phyloP scores from a whole-genome alignment of 2,113 vertebrate genomes.

The Corvus cornix region DNA sequence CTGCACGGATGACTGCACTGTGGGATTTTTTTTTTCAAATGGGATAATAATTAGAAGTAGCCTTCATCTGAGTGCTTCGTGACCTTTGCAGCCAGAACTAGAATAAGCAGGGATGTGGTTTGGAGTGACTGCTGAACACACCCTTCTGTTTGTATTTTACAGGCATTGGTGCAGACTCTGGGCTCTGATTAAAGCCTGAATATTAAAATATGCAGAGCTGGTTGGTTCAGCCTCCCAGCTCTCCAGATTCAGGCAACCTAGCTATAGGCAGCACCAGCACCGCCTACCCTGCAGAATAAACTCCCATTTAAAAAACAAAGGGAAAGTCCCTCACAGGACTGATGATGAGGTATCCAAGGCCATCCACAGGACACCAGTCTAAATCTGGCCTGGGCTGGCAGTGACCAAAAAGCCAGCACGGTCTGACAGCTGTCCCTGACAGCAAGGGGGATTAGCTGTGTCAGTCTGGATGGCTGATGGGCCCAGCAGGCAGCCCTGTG shows the following conservation, averaged over 20 bases:
- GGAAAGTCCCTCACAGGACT: neutral
- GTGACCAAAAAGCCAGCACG: rapidly evolving
- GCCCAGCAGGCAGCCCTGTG: neutral
- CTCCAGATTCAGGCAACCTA: neutral
- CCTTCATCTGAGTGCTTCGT: neutral
- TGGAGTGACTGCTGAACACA: neutral
- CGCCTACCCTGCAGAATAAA: neutral
- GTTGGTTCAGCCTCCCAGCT: neutral
- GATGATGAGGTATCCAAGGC: neutral
- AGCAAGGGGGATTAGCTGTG: neutral
- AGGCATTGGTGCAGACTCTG: neutral
- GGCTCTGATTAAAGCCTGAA: neutral
- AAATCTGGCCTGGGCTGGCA: neutral
- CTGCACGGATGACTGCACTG: neutral
- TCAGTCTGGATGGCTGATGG: neutral
- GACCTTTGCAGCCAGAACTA: neutral
- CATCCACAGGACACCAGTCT: neutral
- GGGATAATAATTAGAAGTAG: neutral
- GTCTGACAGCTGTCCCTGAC: neutral
- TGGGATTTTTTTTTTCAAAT: neutral
- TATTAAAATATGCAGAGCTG: neutral
- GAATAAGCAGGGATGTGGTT: neutral
- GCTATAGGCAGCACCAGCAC: neutral
- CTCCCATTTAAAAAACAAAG: neutral
- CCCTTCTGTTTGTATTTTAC: neutral